A percentile compares a stretch with the other conserved stretches of the same genome.
These are phyloP conservation scores for Arothron firmamentum DNA, from an alignment of 2,113 vertebrate genomes.

Conservation along the genomic window DNA sequence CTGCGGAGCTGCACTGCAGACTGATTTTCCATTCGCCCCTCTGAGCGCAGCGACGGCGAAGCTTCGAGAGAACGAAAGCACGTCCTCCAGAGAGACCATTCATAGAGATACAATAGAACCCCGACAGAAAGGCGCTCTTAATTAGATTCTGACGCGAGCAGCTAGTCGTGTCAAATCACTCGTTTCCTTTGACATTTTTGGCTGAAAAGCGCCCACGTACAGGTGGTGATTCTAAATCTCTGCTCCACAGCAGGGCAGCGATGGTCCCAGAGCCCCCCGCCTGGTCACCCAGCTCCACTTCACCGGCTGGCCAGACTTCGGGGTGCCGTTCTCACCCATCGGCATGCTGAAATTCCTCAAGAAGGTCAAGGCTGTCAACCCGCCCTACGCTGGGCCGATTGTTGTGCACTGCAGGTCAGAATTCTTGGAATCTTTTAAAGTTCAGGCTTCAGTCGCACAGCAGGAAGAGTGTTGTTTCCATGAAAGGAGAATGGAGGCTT, in stretches of 20 bases:
- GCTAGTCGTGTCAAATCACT: no score
- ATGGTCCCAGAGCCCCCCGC: slow-evolving; percentile 82
- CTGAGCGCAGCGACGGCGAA: slow-evolving; percentile 39
- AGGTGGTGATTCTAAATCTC: slow-evolving; percentile 20
- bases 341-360: slow-evolving; percentile 99
- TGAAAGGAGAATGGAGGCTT: background rate
- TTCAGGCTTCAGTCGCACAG: background rate
- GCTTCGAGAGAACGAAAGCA: slow-evolving; percentile 40
- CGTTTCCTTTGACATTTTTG: no score
- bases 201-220: slow-evolving; percentile 3
- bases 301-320: slow-evolving; percentile 98
- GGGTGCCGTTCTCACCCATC: slow-evolving; percentile 96
- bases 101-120: slow-evolving; percentile 13
- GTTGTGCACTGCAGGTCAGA: slow-evolving; percentile 95
- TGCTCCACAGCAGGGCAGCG: slow-evolving; percentile 78
- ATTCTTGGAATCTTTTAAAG: background rate
- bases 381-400: slow-evolving; percentile 83
- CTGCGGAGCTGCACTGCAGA: slow-evolving; percentile 19
- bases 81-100: slow-evolving; percentile 27
- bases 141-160: slow-evolving; percentile 18
- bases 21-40: slow-evolving; percentile 40
- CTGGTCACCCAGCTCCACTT: slow-evolving; percentile 95
- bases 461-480: background rate
- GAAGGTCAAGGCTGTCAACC: slow-evolving; percentile 89
- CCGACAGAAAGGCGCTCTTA: slow-evolving; percentile 13